Percentiles rank a stretch among this genome's conserved stretches.
phyloP scores from a whole-genome alignment of 2,888 invertebrate species.

The Bibio marci region DNA sequence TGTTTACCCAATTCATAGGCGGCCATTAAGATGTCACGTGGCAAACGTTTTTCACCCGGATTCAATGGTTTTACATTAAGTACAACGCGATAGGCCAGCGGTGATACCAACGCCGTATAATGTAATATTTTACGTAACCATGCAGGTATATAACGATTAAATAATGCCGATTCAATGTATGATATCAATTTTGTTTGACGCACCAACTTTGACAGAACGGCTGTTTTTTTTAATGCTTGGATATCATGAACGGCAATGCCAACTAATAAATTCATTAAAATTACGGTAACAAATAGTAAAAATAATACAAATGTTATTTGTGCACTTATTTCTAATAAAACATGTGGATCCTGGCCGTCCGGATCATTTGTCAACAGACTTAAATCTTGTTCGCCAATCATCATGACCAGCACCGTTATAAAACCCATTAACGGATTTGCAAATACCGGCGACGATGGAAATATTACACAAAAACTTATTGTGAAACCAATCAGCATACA shows the following conservation, averaged over 20 bases:
- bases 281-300: conserved; percentile 67
- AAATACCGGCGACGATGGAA: conserved; percentile 65
- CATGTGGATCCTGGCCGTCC: conserved; percentile 59
- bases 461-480: conserved; percentile 75
- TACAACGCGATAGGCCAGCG: conserved; percentile 66
- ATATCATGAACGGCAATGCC: conserved; percentile 81
- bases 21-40: conserved; percentile 59
- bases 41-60: conserved; percentile 64
- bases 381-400: conserved; percentile 72
- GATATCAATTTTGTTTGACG: conserved; percentile 75
- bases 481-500: conserved; percentile 74
- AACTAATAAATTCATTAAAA: conserved; percentile 69
- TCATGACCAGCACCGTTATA: conserved; percentile 73
- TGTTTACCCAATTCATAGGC: conserved; percentile 68
- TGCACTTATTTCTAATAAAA: conserved; percentile 60
- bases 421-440: conserved; percentile 72
- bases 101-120: conserved; percentile 62
- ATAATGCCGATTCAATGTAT: conserved; percentile 66
- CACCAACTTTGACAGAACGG: conserved; percentile 65
- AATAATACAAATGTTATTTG: conserved; percentile 69
- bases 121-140: conserved; percentile 56
- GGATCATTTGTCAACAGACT: conserved; percentile 57
- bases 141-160: conserved; percentile 61
- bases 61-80: conserved; percentile 68
- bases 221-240: conserved; percentile 69